Conservation (phyloP, 2,113 vertebrate species). For the Poeciliopsis prolifica region DNA sequence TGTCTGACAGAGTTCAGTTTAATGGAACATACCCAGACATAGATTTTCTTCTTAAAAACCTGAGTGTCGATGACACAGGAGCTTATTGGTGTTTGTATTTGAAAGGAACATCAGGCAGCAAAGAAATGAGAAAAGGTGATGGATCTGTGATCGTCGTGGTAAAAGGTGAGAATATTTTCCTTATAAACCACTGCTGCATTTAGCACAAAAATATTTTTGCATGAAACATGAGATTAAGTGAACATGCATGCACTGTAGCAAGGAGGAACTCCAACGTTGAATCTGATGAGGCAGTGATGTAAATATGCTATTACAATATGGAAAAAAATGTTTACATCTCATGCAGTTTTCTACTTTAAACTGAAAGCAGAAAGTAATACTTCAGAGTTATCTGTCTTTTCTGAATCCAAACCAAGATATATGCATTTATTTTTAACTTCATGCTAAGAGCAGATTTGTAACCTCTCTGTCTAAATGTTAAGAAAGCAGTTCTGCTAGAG, state of each 20-base stretch:
- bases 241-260: neutral
- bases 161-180: constrained; percentile 37
- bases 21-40: fast-evolving
- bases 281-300: neutral
- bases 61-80: constrained; percentile 51
- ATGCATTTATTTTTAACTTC: neutral
- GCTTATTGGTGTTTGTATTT: constrained; percentile 49
- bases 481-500: neutral
- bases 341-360: neutral
- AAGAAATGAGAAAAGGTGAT: fast-evolving
- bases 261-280: neutral
- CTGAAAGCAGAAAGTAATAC: neutral
- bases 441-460: neutral
- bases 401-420: neutral
- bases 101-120: fast-evolving
- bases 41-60: constrained; percentile 50
- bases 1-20: neutral
- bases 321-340: too few relatives aligned
- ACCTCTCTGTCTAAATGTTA: neutral
- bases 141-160: constrained; percentile 63
- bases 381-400: neutral
- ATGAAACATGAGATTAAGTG: neutral
- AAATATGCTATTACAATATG: neutral
- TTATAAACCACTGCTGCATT: neutral
- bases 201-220: neutral